These are phyloP conservation scores for Sclerodermus sp. DNA, from an alignment of 2,888 invertebrate species.

Conservation along the genomic window DNA sequence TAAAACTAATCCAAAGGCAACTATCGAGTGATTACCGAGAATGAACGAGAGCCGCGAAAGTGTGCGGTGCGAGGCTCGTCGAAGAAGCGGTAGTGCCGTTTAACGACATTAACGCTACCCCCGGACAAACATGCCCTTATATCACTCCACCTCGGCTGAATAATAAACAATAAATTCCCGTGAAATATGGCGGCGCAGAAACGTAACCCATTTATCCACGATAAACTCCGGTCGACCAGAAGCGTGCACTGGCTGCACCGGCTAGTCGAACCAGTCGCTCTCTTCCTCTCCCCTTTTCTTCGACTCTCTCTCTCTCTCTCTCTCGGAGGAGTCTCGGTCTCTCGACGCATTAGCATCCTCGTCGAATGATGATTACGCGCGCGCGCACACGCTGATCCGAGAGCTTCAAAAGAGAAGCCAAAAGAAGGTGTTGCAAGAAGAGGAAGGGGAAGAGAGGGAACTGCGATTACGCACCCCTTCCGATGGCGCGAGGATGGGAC, in stretches of 20 bases:
- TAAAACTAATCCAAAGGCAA: too few relatives aligned
- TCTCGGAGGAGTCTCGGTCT: not conserved
- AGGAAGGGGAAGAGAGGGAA: not conserved
- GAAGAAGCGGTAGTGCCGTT: slow-evolving; percentile 9
- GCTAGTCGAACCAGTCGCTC: slow-evolving; percentile 50
- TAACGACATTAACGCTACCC: slow-evolving; percentile 55
- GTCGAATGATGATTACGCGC: not conserved
- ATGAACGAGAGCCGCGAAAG: too few relatives aligned
- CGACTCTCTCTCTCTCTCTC: not conserved
- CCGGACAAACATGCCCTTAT: slow-evolving; percentile 51
- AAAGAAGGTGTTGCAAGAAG: too few relatives aligned
- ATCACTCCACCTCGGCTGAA: slow-evolving; percentile 47
- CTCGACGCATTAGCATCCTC: not conserved
- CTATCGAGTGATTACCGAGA: too few relatives aligned
- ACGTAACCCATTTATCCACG: slow-evolving; percentile 57
- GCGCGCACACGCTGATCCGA: too few relatives aligned
- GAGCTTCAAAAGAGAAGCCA: too few relatives aligned
- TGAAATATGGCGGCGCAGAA: slow-evolving; percentile 55
- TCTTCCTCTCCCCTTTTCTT: not conserved
- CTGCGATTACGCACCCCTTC: not conserved
- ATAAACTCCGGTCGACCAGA: slow-evolving; percentile 54
- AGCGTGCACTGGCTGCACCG: too few relatives aligned
- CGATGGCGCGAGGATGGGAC: too few relatives aligned
- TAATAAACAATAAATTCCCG: slow-evolving; percentile 56
- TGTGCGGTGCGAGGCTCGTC: too few relatives aligned